phyloP scores from a whole-genome alignment of 2,113 vertebrate species.

The Ceyx cyanopectus region DNA sequence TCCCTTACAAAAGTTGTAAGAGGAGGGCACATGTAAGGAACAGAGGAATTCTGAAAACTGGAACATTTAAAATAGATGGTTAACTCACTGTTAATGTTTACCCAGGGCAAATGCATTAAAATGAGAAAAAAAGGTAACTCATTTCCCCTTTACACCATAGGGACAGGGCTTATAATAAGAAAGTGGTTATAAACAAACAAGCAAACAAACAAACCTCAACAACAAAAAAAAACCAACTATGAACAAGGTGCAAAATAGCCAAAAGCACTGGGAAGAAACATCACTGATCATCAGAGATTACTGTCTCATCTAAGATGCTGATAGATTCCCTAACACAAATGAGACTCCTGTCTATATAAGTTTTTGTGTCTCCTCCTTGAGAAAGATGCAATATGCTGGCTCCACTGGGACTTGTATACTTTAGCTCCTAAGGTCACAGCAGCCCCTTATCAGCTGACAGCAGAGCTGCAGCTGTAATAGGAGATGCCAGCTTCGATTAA shows the following conservation, averaged over 20 bases:
- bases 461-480: slow-evolving; percentile 61
- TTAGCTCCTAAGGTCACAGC: slow-evolving; percentile 60
- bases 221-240: not conserved
- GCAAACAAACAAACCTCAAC: no score
- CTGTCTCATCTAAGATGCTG: not conserved
- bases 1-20: not conserved
- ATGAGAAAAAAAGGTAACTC: not conserved
- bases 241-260: not conserved
- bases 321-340: not conserved
- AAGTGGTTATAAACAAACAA: not conserved
- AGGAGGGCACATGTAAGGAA: not conserved
- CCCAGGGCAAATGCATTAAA: not conserved
- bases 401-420: slow-evolving; percentile 40
- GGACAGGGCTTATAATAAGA: not conserved
- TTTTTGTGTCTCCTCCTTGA: not conserved
- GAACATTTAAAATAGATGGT: not conserved
- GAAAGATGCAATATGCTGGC: not conserved
- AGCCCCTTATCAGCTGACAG: slow-evolving; percentile 55
- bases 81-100: not conserved
- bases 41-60: not conserved
- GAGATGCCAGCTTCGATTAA: slow-evolving; percentile 76
- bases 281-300: not conserved
- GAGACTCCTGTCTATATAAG: not conserved
- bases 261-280: not conserved
- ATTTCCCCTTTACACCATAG: not conserved